Base-by-base conservation (phyloP, 2,113 vertebrate species). In the Chelonoidis abingdonii region DNA sequence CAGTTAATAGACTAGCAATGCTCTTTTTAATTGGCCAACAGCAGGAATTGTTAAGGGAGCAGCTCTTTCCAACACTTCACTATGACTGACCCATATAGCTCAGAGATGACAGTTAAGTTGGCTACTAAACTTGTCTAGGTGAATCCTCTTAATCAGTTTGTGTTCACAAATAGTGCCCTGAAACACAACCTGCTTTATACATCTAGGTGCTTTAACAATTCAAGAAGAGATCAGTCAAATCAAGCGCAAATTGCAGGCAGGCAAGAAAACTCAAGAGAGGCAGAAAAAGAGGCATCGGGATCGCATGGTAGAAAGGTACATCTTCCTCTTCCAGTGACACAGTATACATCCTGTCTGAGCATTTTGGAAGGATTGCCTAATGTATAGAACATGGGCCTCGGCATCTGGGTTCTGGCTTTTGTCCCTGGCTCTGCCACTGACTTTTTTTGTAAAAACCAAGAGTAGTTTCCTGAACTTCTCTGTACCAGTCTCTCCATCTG, bases 251-350 rank as follows among this genome's bases (percentile, higher is more conserved):
- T 94, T 98, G 62, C 98, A 98, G 92, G 97, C 96, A 10, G 97
- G 96, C 53, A 98, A 96, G 96, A 98, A 97, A 78, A 96, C 92
- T 24, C 98, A 98, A 35, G 98, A 98, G 3, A 99, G 98, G 91
- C 98, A 98, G 84, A 99, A 99, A 97, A 99, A 98, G 93, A 98
- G 98, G 38, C 98, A 98, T 47, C 97, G 99, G 86, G 99, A 99
- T 52, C 97, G 98, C 52, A 99, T 99, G 98, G 98, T 99, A 54
- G 99, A 99, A 96, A 99, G 99, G 99, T 99, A 96, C n/a, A 97
- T 89, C 2, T 4, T 75, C 12, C 49, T 13, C 4, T 6, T 16
- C 84, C 41, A 25, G 83, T 5, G 12, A 10, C 3, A 29, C 13
- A 1, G 41, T 16, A 24, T 4, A 8, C 50, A 29, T 27, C 8